Percentiles rank a stretch among this genome's conserved stretches.
Evolutionary conservation across 53 echinoderm and acorn worm species (phyloP).

Genomic region (Pentamera pediparva): DNA sequence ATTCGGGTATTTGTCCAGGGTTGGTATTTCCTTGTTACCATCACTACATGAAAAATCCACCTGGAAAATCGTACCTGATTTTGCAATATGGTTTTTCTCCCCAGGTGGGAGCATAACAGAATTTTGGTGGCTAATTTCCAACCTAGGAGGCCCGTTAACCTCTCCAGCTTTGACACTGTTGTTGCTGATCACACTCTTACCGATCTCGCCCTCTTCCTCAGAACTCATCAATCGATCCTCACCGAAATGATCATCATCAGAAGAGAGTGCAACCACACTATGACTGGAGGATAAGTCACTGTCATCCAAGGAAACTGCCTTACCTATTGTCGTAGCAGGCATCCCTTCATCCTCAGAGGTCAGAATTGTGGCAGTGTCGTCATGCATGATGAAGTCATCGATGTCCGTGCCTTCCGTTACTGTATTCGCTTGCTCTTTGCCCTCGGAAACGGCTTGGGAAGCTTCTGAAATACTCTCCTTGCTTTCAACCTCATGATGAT

Average conservation of each 20-base stretch:
- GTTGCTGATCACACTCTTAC: no score
- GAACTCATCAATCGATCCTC: no score
- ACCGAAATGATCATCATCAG: background rate
- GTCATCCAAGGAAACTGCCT: background rate
- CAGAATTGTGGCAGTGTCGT: background rate
- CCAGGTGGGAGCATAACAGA: no score
- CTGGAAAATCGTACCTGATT: no score
- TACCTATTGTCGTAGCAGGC: background rate
- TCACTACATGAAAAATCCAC: no score
- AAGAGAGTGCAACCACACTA: slow-evolving; percentile 15
- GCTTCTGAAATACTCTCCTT: background rate
- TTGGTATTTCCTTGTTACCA: no score
- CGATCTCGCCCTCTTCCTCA: no score
- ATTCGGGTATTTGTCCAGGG: no score
- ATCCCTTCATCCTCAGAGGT: slow-evolving; percentile 7
- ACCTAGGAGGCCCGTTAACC: no score
- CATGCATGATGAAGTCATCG: background rate
- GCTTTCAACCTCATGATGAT: no score
- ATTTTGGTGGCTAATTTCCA: background rate
- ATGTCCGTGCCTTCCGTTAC: slow-evolving; percentile 6
- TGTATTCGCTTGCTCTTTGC: background rate
- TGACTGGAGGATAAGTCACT: background rate
- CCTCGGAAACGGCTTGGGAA: background rate
- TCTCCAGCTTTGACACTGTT: no score
- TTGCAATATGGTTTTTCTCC: no score